Base-by-base conservation (phyloP, 1,140 invertebrate genomes). In the Pygmarrhopalites habei region DNA sequence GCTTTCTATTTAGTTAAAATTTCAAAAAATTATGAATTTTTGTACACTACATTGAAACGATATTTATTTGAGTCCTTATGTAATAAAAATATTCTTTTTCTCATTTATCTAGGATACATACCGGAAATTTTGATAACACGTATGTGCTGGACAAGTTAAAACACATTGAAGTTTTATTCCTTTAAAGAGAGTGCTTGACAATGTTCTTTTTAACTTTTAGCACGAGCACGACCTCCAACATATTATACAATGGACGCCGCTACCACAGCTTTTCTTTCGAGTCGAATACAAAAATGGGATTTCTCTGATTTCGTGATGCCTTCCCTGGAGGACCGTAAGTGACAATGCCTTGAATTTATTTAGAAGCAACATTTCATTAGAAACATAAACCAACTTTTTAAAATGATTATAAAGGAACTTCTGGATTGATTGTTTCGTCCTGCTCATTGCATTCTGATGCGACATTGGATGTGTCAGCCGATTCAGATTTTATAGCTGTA, bases 121-220 rank as follows among this genome's bases (percentile, higher is more conserved):
- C 69, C 69, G 12, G 69, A 71, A 64, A 71, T 71, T 59, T 43
- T 71, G 17, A 71, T 71, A 26, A 71, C 69, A 17, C 69, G 69
- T 71, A 60, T 58, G 65, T 62, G 5, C 1, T 26, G n/a, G n/a
- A n/a, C n/a, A n/a, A n/a, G n/a, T n/a, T n/a, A n/a, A n/a, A n/a
- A n/a, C n/a, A n/a, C 39, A 12, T 41, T 41, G 39, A 12, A n/a
- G n/a, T 41, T 12, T 53, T n/a, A n/a, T 53, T 53, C 4, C 23
- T 21, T 15, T 53, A 25, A 53, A 10, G 7, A 15, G 23, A n/a
- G n/a, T n/a, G n/a, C n/a, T n/a, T n/a, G n/a, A n/a, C n/a, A n/a
- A n/a, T n/a, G n/a, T 1, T 60, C 1, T 60, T 46, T 35, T 46
- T 47, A 28, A 23, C 47, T 28, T 58, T 2, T 53, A 71, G 65